Evolutionary conservation across 2,113 vertebrate species (phyloP), one percentile per base, ranked within the genome.

Genomic region (Cyanoliseus patagonus): DNA sequence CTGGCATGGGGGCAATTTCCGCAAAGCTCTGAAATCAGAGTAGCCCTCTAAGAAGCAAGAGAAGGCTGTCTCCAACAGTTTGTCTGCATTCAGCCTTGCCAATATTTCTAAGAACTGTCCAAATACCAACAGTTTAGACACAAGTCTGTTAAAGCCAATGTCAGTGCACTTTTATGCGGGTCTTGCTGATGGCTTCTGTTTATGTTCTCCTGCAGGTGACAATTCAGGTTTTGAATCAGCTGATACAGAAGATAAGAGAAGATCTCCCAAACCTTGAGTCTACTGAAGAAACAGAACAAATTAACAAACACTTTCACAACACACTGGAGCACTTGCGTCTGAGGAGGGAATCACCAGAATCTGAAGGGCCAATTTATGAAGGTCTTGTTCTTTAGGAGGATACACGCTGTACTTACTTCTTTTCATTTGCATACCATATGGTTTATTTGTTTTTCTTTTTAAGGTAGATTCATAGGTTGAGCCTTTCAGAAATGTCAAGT

Each of bases 221-320:
- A 13, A 98, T 99, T 96, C 99, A 99, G 96, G 99, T 99, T 94
- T 98, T 99, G 97, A 99, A 99, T 97, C 99, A 99, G 95, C 98
- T 99, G 88, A 99, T 99, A 98, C 99, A 99, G 96, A 99, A 99
- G 98, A 99, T 99, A 97, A 98, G 99, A 94, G 99, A 99, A 97
- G 99, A 99, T 94, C 98, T 99, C 41, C 99, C 99, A 59, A 99
- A 99, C 97, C 98, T 99, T 59, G 99, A 99, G 94, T 98, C 99
- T 44, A 99, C 99, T 66, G 99, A 99, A 97, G 99, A 99, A 97
- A 99, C 99, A 3, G 99, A 99, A 97, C 99, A 99, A 97, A 99
- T 99, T 96, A 99, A 99, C 98, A 99, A 99, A 98, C 99, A 99
- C 96, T 99, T 99, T 98, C 99, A 99, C 92, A 99, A 99, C 96